Percentiles rank a stretch among this genome's conserved stretches.
phyloP scores from a whole-genome alignment of 2,797 vertebrate genomes.

The Tamandua tetradactyla region DNA sequence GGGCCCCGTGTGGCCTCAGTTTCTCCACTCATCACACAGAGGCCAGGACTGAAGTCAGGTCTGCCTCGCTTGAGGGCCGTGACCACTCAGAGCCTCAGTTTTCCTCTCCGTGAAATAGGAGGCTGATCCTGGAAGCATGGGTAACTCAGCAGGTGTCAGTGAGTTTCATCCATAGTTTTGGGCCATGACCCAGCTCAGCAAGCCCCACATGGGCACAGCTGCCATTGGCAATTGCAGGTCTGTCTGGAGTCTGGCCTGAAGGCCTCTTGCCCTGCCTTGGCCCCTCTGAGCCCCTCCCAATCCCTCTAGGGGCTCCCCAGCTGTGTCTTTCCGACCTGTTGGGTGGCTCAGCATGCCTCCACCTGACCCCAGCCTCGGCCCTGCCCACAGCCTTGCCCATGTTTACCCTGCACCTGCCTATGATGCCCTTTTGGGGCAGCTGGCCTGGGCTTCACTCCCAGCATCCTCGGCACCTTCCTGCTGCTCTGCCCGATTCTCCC shows the following conservation, averaged over 20 bases:
- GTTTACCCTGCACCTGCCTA: accelerated
- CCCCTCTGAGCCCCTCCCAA: background rate
- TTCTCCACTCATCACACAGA: background rate
- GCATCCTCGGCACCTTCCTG: background rate
- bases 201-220: background rate
- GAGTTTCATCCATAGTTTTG: background rate
- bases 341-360: no score
- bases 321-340: no score
- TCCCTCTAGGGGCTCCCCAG: background rate
- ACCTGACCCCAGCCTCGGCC: no score
- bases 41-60: background rate
- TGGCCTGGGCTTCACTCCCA: no score
- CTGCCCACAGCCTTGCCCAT: background rate
- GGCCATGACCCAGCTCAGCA: background rate
- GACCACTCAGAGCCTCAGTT: background rate
- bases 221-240: background rate
- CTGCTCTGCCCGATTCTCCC: background rate
- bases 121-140: background rate
- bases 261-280: background rate
- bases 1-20: background rate
- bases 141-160: accelerated
- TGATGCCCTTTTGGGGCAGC: no score
- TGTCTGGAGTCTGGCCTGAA: no score
- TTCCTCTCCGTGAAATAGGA: background rate
- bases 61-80: background rate